Evolutionary conservation across 1,140 invertebrate genomes (phyloP), one percentile per base, ranked within the genome.

Genomic region (Bilobella aurantiaca): DNA sequence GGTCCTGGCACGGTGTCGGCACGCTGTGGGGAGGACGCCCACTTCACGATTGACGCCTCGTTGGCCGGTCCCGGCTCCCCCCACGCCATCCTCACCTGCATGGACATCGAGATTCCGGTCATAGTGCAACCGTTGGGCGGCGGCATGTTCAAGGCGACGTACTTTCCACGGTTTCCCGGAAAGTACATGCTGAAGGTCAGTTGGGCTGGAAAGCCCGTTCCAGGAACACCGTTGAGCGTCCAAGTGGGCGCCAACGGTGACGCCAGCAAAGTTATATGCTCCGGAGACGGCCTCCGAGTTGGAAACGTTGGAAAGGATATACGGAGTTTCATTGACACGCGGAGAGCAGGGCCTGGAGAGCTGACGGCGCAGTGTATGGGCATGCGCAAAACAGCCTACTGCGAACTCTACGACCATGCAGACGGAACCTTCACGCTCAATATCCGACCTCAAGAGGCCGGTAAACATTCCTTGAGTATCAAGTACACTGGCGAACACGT

Each of bases 361-460:
- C 80, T 99, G 47, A 96, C 94, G 3, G 96, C 96, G 1, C 93
- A 97, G 75, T 99, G 96, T 77, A 89, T 91, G 30, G 96, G 96
- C 18, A 90, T 90, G 76, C 86, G 74, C 62, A 83, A 84, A 75
- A 80, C 91, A 12, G 93, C 94, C 1, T 91, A 93, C 75, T 99
- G 96, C 79, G 95, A 98, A 79, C 81, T 99, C 0, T 95, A 95
- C 75, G 96, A 99, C 79, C 95, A 99, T 76, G 87, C 90, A 25
- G 96, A 99, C 81, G 96, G 95, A 29, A 98, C 95, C 3, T 70
- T 70, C 25, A 95, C 91, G 0, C 78, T 99, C 32, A 94, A 91
- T 76, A 87, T 98, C 2, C 93, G 93, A 79, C 94, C 96, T 27
- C 91, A 94, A 76, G 94, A 98, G 78, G 83, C 91, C 25, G 96